Percentiles rank a stretch among this genome's conserved stretches.
Conservation (phyloP, 2,888 invertebrate genomes). For the Limenitis camilla region DNA sequence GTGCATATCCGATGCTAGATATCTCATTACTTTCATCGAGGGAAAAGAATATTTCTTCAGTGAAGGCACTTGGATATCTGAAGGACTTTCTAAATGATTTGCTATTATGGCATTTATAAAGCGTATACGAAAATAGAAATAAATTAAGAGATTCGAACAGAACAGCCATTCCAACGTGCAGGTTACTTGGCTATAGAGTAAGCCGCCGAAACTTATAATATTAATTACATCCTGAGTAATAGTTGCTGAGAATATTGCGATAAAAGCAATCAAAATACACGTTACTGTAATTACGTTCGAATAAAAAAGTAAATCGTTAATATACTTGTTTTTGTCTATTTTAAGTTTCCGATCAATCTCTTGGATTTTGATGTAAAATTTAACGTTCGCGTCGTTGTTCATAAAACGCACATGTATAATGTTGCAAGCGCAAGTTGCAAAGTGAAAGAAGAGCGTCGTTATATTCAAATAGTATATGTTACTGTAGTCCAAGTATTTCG, state of each 20-base stretch:
- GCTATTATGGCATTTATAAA: constrained; percentile 44
- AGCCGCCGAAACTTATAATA: constrained; percentile 11
- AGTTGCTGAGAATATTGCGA: constrained; percentile 18
- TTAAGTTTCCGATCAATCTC: constrained; percentile 45
- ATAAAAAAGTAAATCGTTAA: constrained; percentile 29
- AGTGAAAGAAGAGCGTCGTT: constrained; percentile 21
- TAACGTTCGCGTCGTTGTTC: constrained; percentile 36
- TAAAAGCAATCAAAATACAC: constrained; percentile 16
- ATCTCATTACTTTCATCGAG: constrained; percentile 28
- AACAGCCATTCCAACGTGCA: constrained; percentile 37
- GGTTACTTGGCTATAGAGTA: constrained; percentile 29
- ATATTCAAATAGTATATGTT: constrained; percentile 16
- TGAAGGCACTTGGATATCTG: background rate
- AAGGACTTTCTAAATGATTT: constrained; percentile 34
- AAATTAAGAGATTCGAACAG: constrained; percentile 38
- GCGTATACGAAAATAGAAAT: constrained; percentile 38
- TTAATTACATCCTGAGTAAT: constrained; percentile 8
- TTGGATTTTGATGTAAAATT: constrained; percentile 45
- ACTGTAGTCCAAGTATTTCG: constrained; percentile 3
- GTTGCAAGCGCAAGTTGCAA: constrained; percentile 29
- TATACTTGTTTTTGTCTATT: constrained; percentile 32
- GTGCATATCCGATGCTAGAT: constrained; percentile 34
- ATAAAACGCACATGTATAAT: constrained; percentile 42
- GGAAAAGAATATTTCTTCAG: constrained; percentile 18
- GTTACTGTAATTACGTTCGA: constrained; percentile 27